Evolutionary conservation across 2,797 vertebrate species (phyloP).

Genomic region (Pteronotus mesoamericanus): DNA sequence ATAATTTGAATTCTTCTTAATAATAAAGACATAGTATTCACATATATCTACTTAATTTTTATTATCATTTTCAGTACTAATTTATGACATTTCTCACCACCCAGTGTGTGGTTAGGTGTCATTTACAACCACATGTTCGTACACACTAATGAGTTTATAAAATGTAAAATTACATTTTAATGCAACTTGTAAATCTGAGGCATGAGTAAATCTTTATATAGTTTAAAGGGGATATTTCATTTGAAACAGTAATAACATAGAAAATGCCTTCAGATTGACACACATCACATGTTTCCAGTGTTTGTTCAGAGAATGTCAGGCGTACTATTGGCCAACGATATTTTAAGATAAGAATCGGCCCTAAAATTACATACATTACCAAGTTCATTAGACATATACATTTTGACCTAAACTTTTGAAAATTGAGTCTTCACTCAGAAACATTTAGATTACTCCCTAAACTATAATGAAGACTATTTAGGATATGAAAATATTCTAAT

Average conservation of each 20-base stretch:
- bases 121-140: not conserved
- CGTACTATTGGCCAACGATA: not conserved
- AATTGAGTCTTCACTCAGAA: not conserved
- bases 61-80: not conserved
- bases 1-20: conserved; percentile 20
- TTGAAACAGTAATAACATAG: not conserved
- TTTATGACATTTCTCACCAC: not conserved
- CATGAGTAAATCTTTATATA: not conserved
- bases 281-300: not conserved
- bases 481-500: not conserved
- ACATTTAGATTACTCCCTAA: not conserved
- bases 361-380: not conserved
- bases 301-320: not conserved
- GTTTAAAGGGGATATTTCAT: not conserved
- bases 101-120: not conserved
- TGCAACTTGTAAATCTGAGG: not conserved
- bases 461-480: not conserved
- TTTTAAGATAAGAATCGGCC: not conserved
- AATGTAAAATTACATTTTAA: not conserved
- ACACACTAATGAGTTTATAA: not conserved
- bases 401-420: not conserved
- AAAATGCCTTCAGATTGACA: not conserved
- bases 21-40: not conserved
- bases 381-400: not conserved
- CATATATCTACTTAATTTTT: not conserved